These are phyloP conservation scores for Nomada goodeniana DNA, from an alignment of 2,888 invertebrate species.

Conservation along the genomic window DNA sequence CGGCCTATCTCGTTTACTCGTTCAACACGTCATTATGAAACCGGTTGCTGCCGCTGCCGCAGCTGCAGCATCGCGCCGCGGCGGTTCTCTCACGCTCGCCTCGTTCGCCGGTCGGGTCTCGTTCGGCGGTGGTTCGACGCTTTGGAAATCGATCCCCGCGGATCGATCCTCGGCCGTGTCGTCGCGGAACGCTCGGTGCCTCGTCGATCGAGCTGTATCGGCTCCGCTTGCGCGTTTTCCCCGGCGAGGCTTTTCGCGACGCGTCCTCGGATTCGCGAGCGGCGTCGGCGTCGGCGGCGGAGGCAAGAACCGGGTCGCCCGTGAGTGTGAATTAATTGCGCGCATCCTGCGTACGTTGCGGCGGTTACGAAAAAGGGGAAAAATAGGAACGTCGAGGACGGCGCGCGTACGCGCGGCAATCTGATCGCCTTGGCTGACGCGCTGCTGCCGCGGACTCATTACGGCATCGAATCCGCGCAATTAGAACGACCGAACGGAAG, in stretches of 20 bases:
- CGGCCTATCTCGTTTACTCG: slow-evolving; percentile 65
- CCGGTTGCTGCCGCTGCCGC: slow-evolving; percentile 73
- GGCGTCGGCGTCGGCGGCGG: too few species aligned
- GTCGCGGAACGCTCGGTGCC: slow-evolving; percentile 5
- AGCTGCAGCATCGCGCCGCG: slow-evolving; percentile 62
- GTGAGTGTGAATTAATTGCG: too few species aligned
- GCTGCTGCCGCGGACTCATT: slow-evolving; percentile 16
- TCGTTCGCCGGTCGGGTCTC: slow-evolving; percentile 55
- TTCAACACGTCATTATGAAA: slow-evolving; percentile 72
- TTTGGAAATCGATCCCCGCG: slow-evolving; percentile 58
- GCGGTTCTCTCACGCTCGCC: slow-evolving; percentile 65
- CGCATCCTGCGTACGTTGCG: too few species aligned
- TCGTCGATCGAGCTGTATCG: not conserved
- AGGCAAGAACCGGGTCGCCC: too few species aligned
- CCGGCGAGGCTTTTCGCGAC: too few species aligned
- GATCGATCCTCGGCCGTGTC: slow-evolving; percentile 26
- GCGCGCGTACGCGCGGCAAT: not conserved
- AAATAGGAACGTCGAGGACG: slow-evolving; percentile 15
- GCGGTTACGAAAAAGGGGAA: slow-evolving; percentile 7
- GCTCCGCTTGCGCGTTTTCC: not conserved
- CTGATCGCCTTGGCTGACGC: slow-evolving; percentile 4
- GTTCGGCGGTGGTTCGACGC: slow-evolving; percentile 65
- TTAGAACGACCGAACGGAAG: slow-evolving; percentile 49
- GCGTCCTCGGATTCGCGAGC: not conserved
- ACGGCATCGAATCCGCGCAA: slow-evolving; percentile 18